Evolutionary conservation across 1,140 invertebrate species (phyloP).

Genomic region (Gyrodactylus bullatarudis): DNA sequence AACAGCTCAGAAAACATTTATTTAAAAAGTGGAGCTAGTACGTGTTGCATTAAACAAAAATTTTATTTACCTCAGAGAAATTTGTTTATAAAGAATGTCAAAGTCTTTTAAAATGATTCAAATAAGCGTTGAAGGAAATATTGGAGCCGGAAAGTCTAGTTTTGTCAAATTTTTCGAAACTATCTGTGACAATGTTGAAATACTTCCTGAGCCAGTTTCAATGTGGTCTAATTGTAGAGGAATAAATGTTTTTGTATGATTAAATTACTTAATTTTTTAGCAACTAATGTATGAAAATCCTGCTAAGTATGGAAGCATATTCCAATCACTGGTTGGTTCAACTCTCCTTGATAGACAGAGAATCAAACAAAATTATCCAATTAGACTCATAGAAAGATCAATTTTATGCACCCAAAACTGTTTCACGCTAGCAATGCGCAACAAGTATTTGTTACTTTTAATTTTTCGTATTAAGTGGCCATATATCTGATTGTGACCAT

Average conservation of each 20-base stretch:
- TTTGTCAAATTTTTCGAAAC: conserved; percentile 40
- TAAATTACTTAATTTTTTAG: too few relatives aligned
- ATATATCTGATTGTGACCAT: neutral
- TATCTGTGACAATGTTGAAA: neutral
- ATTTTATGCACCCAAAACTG: conserved; percentile 47
- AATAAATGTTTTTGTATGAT: neutral
- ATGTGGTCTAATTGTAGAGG: neutral
- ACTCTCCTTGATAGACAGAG: neutral
- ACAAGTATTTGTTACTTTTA: neutral
- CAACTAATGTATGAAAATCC: neutral
- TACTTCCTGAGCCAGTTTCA: neutral
- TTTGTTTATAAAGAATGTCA: too few relatives aligned
- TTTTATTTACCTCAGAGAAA: too few relatives aligned
- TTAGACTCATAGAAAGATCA: conserved; percentile 58
- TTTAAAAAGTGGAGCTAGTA: too few relatives aligned
- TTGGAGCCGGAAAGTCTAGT: conserved; percentile 62
- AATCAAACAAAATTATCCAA: conserved; percentile 16
- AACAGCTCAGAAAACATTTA: neutral
- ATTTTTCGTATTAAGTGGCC: neutral
- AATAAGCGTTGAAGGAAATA: conserved; percentile 64
- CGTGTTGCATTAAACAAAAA: too few relatives aligned
- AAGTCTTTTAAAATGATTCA: conserved; percentile 2
- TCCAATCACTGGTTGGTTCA: neutral
- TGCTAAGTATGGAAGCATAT: neutral
- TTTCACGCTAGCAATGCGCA: conserved; percentile 27